A percentile compares a stretch with the other conserved stretches of the same genome.
phyloP scores from a whole-genome alignment of 2,113 vertebrate genomes.

The Bufo gargarizans region DNA sequence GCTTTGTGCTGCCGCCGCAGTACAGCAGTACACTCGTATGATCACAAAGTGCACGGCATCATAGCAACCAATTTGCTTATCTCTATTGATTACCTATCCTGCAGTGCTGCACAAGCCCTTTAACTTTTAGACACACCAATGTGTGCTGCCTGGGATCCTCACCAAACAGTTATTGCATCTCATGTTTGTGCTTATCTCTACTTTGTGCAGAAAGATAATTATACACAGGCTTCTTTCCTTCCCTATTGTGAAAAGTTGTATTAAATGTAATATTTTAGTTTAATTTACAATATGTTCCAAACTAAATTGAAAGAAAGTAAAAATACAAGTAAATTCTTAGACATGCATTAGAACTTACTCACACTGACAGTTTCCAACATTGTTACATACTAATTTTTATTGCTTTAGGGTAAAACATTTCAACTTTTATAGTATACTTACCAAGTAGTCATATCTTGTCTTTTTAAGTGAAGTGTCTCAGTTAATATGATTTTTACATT shows the following conservation, averaged over 20 bases:
- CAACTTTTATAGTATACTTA: conserved; percentile 31
- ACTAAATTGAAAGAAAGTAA: background rate
- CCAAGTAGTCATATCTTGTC: conserved; percentile 29
- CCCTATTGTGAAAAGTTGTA: background rate
- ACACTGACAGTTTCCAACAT: conserved; percentile 34
- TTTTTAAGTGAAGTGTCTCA: conserved; percentile 20
- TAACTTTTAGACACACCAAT: no score
- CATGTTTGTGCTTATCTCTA: no score
- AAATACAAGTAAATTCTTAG: background rate
- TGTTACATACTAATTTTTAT: conserved; percentile 35
- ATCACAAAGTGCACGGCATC: no score
- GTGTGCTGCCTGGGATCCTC: no score
- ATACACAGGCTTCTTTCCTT: background rate
- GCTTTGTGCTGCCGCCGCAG: no score
- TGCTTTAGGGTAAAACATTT: conserved; percentile 49
- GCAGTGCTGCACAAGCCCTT: no score
- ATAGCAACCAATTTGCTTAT: no score
- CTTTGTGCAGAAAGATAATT: no score
- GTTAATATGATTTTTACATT: conserved; percentile 41
- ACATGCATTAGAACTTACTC: background rate
- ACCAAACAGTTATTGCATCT: no score
- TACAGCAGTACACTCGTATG: no score
- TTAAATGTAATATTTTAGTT: background rate
- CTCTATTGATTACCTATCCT: no score
- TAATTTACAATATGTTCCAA: background rate